Evolutionary conservation across 2,113 vertebrate genomes (phyloP).

Genomic region (Chelonoidis abingdonii): DNA sequence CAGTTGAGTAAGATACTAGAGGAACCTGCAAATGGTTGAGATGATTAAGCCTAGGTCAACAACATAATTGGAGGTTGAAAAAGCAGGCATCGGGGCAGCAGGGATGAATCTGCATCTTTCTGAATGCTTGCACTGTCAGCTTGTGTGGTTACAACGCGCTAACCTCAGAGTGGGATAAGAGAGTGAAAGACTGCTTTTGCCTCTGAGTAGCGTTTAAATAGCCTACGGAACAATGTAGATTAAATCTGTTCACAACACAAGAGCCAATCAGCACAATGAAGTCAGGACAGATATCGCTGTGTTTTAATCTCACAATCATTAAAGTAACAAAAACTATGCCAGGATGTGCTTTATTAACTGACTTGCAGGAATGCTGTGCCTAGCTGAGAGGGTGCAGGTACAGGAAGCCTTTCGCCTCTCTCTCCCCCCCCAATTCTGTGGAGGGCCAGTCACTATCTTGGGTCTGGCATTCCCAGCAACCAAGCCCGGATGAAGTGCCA

Average conservation of each 20-base stretch:
- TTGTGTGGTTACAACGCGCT: not conserved
- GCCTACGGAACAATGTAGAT: not conserved
- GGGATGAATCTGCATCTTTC: not conserved
- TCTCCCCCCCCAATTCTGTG: accelerated
- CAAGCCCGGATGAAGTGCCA: accelerated
- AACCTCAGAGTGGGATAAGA: not conserved
- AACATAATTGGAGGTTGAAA: not conserved
- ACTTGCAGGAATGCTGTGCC: too few relatives aligned
- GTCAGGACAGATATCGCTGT: not conserved
- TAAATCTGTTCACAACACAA: too few relatives aligned
- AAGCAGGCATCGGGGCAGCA: not conserved
- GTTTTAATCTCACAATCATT: not conserved
- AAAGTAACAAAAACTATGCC: not conserved
- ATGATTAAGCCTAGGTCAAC: not conserved
- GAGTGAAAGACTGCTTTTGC: accelerated
- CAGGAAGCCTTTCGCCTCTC: not conserved
- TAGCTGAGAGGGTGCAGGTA: accelerated
- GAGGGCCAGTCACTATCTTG: accelerated
- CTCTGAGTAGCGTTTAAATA: not conserved
- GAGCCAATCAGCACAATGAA: not conserved
- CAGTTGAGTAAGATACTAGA: not conserved
- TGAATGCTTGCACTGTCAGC: not conserved
- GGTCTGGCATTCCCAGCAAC: not conserved
- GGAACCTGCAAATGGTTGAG: not conserved
- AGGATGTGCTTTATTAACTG: not conserved